Conservation (phyloP, 2,888 invertebrate species). For the Pantelozetes paolii region DNA sequence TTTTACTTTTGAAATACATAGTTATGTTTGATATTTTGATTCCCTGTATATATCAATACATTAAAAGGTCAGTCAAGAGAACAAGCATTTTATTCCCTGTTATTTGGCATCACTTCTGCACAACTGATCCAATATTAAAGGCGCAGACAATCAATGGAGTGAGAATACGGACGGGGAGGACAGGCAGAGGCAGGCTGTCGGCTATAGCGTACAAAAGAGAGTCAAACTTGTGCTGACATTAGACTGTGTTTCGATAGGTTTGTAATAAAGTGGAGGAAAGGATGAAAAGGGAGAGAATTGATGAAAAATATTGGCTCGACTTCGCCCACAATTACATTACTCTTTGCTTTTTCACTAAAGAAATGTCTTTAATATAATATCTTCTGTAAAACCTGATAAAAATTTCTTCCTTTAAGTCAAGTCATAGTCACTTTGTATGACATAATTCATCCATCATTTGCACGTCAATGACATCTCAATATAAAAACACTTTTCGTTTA, state of each 20-base stretch:
- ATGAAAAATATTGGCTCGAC: conserved; percentile 22
- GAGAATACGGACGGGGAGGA: conserved; percentile 5
- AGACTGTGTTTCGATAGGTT: background rate
- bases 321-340: background rate
- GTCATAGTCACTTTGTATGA: conserved; percentile 15
- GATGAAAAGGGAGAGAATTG: background rate
- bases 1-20: background rate
- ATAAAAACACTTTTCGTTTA: conserved; percentile 30
- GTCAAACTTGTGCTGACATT: too few relatives aligned
- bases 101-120: conserved; percentile 18
- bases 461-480: conserved; percentile 35
- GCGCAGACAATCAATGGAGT: conserved; percentile 20
- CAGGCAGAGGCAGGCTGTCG: background rate
- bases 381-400: conserved; percentile 13
- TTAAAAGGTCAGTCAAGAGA: conserved; percentile 14
- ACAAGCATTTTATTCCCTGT: conserved; percentile 14
- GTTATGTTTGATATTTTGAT: background rate
- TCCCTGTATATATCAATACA: background rate
- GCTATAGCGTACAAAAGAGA: background rate
- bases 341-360: background rate
- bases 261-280: background rate
- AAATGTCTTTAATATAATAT: background rate
- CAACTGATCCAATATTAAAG: conserved; percentile 25
- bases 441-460: conserved; percentile 34
- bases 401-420: background rate